These are phyloP conservation scores for Eupithecia abbreviata DNA, from an alignment of 2,888 invertebrate species.

Conservation along the genomic window DNA sequence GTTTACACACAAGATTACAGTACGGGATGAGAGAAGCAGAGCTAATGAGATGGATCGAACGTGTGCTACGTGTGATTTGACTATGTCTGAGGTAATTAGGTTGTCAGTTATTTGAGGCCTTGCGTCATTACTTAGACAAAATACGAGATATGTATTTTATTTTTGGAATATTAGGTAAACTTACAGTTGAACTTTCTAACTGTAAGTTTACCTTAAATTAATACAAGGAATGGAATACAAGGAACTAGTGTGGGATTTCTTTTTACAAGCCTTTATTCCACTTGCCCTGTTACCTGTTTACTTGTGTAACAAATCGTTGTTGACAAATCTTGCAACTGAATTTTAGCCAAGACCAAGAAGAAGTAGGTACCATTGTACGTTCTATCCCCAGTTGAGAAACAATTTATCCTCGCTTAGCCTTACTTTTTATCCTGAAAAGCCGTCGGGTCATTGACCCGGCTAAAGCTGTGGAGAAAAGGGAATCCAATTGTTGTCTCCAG, in stretches of 20 bases:
- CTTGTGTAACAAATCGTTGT: too few species aligned
- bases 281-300: too few species aligned
- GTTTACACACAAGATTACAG: conserved; percentile 40
- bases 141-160: too few species aligned
- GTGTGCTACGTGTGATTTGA: neutral
- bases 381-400: neutral
- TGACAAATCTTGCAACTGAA: too few species aligned
- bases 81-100: neutral
- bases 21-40: neutral
- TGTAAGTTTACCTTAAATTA: too few species aligned
- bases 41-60: conserved; percentile 13
- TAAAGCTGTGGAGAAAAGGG: conserved; percentile 5
- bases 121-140: neutral
- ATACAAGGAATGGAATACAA: too few species aligned
- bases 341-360: too few species aligned
- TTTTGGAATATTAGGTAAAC: too few species aligned
- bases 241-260: too few species aligned
- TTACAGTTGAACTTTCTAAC: too few species aligned
- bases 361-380: neutral
- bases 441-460: neutral
- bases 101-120: neutral
- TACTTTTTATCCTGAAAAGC: neutral
- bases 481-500: conserved; percentile 9
- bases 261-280: too few species aligned
- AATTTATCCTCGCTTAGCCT: conserved; percentile 1